A percentile compares a stretch with the other conserved stretches of the same genome.
Conservation (phyloP, 2,888 invertebrate species). For the Parthenolecanium corni region DNA sequence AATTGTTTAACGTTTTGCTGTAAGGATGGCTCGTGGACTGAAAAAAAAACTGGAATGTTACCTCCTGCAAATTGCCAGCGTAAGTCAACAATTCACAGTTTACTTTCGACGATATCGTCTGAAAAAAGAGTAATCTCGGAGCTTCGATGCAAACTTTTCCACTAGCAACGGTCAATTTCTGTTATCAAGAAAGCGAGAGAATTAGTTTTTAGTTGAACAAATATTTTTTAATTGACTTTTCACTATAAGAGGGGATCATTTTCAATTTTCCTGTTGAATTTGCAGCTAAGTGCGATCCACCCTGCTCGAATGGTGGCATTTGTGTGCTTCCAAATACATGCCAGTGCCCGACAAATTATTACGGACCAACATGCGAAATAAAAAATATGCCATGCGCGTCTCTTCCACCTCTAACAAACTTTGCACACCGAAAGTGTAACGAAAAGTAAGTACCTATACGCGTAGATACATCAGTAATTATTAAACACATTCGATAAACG, state of each 20-base stretch:
- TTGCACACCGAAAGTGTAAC: conserved; percentile 51
- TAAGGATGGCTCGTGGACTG: no score
- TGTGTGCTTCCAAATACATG: conserved; percentile 66
- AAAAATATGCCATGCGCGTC: conserved; percentile 60
- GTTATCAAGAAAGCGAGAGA: no score
- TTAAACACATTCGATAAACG: no score
- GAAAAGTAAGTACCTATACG: conserved; percentile 49
- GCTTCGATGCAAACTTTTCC: no score
- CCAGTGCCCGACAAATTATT: conserved; percentile 58
- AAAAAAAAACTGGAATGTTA: not conserved
- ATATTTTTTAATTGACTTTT: no score
- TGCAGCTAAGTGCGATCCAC: conserved; percentile 61
- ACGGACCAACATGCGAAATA: conserved; percentile 61
- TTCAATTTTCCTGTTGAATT: not conserved
- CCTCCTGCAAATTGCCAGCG: not conserved
- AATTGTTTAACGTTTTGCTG: no score
- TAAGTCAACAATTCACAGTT: not conserved
- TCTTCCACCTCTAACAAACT: conserved; percentile 52
- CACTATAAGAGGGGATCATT: no score
- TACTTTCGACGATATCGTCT: no score
- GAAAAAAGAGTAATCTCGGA: no score
- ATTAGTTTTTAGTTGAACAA: no score
- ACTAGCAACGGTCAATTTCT: no score
- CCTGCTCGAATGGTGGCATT: conserved; percentile 69
- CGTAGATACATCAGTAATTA: no score